phyloP scores from a whole-genome alignment of 2,113 vertebrate species.

The Lepisosteus osseus region DNA sequence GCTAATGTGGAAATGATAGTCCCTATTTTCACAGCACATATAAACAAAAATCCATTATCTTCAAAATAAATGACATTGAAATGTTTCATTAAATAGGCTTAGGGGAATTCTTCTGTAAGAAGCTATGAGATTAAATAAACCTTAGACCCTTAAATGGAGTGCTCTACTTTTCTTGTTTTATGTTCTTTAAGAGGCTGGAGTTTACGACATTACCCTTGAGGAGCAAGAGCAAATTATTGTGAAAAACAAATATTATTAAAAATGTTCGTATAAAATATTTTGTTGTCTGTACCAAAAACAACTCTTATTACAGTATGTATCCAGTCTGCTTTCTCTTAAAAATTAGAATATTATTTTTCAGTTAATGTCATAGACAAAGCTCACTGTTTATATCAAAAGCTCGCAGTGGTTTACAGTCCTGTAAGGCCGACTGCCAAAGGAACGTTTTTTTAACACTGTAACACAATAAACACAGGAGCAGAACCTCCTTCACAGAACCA shows the following conservation, averaged over 20 bases:
- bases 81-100: background rate
- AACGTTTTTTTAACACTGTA: background rate
- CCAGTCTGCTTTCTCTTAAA: background rate
- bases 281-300: background rate
- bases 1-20: background rate
- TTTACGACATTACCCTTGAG: background rate
- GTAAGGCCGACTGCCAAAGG: background rate
- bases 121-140: background rate
- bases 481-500: too few relatives aligned
- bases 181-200: background rate
- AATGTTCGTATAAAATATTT: background rate
- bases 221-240: background rate
- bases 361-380: background rate
- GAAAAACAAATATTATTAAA: background rate
- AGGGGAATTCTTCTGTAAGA: background rate
- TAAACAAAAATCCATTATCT: background rate
- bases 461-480: background rate
- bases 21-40: background rate
- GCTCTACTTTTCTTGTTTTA: background rate
- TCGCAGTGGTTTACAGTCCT: background rate
- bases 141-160: conserved; percentile 3
- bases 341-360: background rate
- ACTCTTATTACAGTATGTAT: background rate
- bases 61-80: background rate
- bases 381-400: background rate